Evolutionary conservation across 2,797 vertebrate species (phyloP).

Genomic region (Thaleichthys pacificus): DNA sequence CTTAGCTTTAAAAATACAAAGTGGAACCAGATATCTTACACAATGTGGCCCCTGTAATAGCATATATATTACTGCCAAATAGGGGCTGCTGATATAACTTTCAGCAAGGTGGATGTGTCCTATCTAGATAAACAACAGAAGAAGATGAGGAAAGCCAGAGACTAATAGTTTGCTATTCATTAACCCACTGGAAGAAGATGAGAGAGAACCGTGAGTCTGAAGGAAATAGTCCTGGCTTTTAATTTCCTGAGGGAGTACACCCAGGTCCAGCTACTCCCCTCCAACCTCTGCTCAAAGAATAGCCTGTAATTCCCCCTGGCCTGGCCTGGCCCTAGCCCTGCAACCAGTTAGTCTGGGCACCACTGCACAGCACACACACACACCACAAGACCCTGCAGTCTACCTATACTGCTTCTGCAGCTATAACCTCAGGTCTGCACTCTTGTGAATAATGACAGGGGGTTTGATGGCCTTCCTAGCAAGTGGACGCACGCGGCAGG

Average conservation of each 20-base stretch:
- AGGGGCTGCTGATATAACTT: constrained; percentile 9
- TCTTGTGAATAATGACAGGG: constrained; percentile 18
- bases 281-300: constrained; percentile 64
- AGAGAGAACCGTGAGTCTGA: constrained; percentile 66
- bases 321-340: constrained; percentile 23
- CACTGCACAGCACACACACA: constrained; percentile 48
- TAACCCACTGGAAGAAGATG: constrained; percentile 74
- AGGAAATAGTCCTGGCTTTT: constrained; percentile 77
- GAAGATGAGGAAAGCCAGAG: constrained; percentile 48
- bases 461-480: constrained; percentile 5
- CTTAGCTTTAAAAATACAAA: constrained; percentile 13
- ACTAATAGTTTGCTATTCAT: constrained; percentile 67
- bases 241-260: constrained; percentile 75
- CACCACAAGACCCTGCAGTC: constrained; percentile 34
- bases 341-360: constrained; percentile 44
- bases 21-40: constrained; percentile 1
- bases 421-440: constrained; percentile 35
- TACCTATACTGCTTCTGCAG: constrained; percentile 15
- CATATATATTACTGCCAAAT: not conserved
- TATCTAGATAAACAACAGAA: constrained; percentile 40
- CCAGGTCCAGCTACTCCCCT: constrained; percentile 44
- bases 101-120: constrained; percentile 30
- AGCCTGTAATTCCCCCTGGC: constrained; percentile 69
- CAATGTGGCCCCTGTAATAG: constrained; percentile 2
- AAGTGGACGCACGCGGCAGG: constrained; percentile 20